These are phyloP conservation scores for Alouatta palliata DNA, from an alignment of 2,113 vertebrate genomes.

Conservation along the genomic window DNA sequence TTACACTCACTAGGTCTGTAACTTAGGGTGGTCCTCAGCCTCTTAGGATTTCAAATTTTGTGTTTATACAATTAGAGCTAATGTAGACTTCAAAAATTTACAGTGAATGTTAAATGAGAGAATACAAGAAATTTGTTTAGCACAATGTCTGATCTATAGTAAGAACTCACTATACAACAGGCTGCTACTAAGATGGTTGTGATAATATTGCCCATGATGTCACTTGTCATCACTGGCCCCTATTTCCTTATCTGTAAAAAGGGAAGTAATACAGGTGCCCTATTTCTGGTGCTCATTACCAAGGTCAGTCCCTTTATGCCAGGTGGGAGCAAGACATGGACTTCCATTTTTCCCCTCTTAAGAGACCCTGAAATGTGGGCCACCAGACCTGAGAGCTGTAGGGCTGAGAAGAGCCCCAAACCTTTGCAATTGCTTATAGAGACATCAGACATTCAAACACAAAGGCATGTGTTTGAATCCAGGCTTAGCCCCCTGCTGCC, in stretches of 20 bases:
- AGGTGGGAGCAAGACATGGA: neutral
- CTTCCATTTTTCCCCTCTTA: neutral
- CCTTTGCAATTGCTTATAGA: neutral
- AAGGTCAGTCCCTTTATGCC: neutral
- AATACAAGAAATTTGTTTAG: neutral
- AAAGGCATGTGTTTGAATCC: neutral
- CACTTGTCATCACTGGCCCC: neutral
- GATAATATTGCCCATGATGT: no score
- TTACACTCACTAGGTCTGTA: neutral
- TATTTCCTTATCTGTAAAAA: neutral
- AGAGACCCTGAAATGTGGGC: neutral
- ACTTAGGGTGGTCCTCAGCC: neutral
- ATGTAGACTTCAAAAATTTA: neutral
- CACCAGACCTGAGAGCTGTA: neutral
- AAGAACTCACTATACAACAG: neutral
- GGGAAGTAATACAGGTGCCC: neutral
- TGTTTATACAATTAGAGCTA: neutral
- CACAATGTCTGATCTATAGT: neutral
- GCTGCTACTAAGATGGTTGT: neutral
- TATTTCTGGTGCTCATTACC: neutral
- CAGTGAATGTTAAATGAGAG: neutral
- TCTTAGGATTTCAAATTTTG: neutral
- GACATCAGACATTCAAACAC: neutral
- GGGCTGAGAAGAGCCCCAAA: neutral
- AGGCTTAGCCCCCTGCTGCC: neutral